Conservation (phyloP, 2,888 invertebrate genomes). For the Zhengitettix transpicula region DNA sequence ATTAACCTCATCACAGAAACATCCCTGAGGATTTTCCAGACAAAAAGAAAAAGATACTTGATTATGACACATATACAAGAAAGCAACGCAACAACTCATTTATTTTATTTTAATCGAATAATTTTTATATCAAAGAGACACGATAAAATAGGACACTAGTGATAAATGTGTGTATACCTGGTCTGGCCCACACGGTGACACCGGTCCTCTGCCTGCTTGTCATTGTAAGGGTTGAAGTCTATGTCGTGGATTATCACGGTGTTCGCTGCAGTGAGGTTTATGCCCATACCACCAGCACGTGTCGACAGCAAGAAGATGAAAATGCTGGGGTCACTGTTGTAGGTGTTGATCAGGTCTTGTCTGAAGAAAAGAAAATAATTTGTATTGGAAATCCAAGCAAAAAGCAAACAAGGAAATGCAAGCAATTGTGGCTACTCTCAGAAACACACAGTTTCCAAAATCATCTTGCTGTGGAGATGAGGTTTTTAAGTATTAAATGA, state of each 20-base stretch:
- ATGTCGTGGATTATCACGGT: slow-evolving; percentile 93
- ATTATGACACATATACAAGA: background rate
- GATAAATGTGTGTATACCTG: slow-evolving; percentile 21
- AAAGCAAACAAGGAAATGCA: too few relatives aligned
- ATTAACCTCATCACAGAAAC: slow-evolving; percentile 77
- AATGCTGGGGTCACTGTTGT: slow-evolving; percentile 58
- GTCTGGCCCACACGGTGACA: slow-evolving; percentile 47
- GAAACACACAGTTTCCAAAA: too few relatives aligned
- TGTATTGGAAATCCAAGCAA: too few relatives aligned
- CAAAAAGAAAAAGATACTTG: background rate
- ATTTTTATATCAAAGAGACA: background rate
- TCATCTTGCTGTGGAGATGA: too few relatives aligned
- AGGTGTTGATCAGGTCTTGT: slow-evolving; percentile 80
- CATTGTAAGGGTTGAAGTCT: slow-evolving; percentile 96
- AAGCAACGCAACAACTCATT: background rate
- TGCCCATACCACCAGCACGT: slow-evolving; percentile 87
- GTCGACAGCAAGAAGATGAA: slow-evolving; percentile 87
- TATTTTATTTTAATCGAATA: background rate
- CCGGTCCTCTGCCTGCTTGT: slow-evolving; percentile 92
- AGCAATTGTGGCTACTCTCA: too few relatives aligned
- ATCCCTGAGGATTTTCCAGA: slow-evolving; percentile 33
- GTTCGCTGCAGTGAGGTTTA: slow-evolving; percentile 87
- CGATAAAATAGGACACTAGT: background rate
- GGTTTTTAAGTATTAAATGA: too few relatives aligned
- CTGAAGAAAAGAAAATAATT: slow-evolving; percentile 30